A percentile compares a stretch with the other conserved stretches of the same genome.
Evolutionary conservation across 2,797 vertebrate genomes (phyloP).

Genomic region (Naso thynnoides): DNA sequence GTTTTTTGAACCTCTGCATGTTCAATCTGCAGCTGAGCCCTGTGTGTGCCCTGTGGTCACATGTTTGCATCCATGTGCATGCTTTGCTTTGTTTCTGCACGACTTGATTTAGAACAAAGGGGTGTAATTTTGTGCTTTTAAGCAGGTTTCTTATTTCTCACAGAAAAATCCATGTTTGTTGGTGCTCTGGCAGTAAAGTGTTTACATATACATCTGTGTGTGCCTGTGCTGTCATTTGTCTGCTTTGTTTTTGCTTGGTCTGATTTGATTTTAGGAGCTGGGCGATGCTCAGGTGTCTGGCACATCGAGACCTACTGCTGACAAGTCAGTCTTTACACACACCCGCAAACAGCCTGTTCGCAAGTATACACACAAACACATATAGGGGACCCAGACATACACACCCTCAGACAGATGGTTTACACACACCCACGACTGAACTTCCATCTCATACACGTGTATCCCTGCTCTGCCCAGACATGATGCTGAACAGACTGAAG

Average conservation of each 20-base stretch:
- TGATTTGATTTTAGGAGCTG: slow-evolving; percentile 40
- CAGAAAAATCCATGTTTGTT: slow-evolving; percentile 11
- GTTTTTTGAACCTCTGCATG: slow-evolving; percentile 39
- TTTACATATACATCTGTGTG: slow-evolving; percentile 30
- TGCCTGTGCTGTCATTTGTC: background rate
- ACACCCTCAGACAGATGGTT: slow-evolving; percentile 70
- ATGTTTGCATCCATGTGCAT: slow-evolving; percentile 44
- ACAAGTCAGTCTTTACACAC: slow-evolving; percentile 68
- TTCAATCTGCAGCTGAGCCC: slow-evolving; percentile 41
- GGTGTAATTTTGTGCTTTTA: slow-evolving; percentile 30
- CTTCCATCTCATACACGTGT: slow-evolving; percentile 58
- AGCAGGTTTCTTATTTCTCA: slow-evolving; percentile 4
- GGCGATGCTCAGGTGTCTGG: slow-evolving; percentile 60
- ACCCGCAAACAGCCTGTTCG: slow-evolving; percentile 67
- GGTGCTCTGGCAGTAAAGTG: slow-evolving; percentile 1
- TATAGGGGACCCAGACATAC: slow-evolving; percentile 35
- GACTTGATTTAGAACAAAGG: slow-evolving; percentile 40
- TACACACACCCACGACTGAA: slow-evolving; percentile 68
- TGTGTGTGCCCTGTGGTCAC: slow-evolving; percentile 51
- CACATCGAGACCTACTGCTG: slow-evolving; percentile 45
- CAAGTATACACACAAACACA: slow-evolving; percentile 41
- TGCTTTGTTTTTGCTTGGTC: slow-evolving; percentile 10
- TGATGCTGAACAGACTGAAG: slow-evolving; percentile 30
- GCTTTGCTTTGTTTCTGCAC: slow-evolving; percentile 6
- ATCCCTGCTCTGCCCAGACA: slow-evolving; percentile 38